Evolutionary conservation across 2,113 vertebrate species (phyloP).

Genomic region (Cairina moschata): DNA sequence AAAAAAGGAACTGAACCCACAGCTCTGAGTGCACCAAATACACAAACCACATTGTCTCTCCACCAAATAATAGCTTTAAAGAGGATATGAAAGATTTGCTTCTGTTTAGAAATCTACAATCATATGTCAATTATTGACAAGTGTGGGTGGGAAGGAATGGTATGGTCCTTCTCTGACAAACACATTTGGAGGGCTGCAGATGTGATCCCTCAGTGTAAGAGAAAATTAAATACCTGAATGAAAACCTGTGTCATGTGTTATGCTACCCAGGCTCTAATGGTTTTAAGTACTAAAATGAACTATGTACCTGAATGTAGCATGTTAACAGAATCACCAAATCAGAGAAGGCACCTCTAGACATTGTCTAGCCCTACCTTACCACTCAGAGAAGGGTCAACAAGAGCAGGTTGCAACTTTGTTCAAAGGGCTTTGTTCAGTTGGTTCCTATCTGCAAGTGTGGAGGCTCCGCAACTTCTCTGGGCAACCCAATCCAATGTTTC

Average conservation of each 20-base stretch:
- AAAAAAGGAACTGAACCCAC: not conserved
- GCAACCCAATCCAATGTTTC: not conserved
- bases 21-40: not conserved
- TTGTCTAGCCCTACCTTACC: not conserved
- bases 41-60: not conserved
- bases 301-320: fast-evolving
- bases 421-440: not conserved
- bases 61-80: not conserved
- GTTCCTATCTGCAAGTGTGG: not conserved
- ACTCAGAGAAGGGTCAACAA: not conserved
- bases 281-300: not conserved
- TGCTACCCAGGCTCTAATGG: not conserved
- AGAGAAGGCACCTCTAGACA: not conserved
- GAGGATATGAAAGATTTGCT: not conserved
- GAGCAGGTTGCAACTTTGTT: not conserved
- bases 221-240: not conserved
- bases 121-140: fast-evolving
- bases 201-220: not conserved
- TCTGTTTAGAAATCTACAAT: not conserved
- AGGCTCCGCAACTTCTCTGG: not conserved
- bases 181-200: not conserved
- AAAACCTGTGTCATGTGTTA: not conserved
- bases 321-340: not conserved
- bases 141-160: not conserved
- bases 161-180: not conserved